These are phyloP conservation scores for Patagioenas fasciata DNA, from an alignment of 2,113 vertebrate genomes.

Conservation along the genomic window DNA sequence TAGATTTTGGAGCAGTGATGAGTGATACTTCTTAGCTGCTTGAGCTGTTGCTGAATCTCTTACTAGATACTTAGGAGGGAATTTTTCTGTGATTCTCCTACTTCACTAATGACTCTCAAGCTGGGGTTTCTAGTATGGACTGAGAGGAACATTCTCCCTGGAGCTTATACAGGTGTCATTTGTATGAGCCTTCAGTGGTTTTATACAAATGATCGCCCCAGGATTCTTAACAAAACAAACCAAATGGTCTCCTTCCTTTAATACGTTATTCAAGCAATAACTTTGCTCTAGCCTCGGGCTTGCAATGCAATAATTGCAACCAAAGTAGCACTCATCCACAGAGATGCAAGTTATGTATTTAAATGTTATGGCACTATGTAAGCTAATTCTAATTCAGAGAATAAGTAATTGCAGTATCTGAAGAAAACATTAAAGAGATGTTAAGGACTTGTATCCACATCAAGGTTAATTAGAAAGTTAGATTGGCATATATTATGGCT, in stretches of 20 bases:
- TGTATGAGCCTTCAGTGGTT: not conserved
- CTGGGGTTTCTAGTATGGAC: not conserved
- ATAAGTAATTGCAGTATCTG: not conserved
- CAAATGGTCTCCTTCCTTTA: slow-evolving; percentile 10
- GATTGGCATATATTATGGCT: not conserved
- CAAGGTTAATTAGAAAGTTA: not conserved
- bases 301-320: not conserved
- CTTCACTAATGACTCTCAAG: not conserved
- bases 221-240: not conserved
- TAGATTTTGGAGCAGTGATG: slow-evolving; percentile 63
- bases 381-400: not conserved
- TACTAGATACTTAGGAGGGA: not conserved
- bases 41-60: not conserved
- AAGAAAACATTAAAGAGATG: not conserved
- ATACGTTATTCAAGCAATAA: slow-evolving; percentile 14
- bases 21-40: slow-evolving; percentile 70
- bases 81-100: not conserved
- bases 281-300: not conserved
- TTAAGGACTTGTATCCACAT: not conserved
- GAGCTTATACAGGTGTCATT: slow-evolving; percentile 32
- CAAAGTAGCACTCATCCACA: not conserved
- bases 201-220: not conserved
- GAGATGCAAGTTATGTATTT: not conserved
- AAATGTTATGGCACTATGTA: not conserved
- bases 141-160: not conserved